Conservation (phyloP, 2,797 vertebrate species). For the Apogon hyalosoma region DNA sequence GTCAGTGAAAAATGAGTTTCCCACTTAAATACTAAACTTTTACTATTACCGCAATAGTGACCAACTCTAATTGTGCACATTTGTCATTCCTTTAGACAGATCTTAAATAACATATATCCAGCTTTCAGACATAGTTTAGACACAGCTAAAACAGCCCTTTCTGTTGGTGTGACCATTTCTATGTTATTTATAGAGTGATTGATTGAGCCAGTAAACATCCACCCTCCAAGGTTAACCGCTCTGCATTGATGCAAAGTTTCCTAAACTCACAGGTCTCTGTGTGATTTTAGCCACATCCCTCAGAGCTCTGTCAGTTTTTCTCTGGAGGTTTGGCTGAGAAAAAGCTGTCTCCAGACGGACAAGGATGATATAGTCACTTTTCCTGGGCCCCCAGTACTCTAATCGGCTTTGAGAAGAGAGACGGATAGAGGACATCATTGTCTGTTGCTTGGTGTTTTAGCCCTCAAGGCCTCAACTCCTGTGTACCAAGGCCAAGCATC, state of each 20-base stretch:
- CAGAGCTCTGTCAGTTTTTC: constrained; percentile 58
- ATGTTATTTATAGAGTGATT: constrained; percentile 37
- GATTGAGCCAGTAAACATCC: constrained; percentile 57
- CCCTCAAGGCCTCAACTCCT: constrained; percentile 70
- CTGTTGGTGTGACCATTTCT: constrained; percentile 44
- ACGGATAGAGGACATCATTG: constrained; percentile 70
- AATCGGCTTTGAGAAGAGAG: constrained; percentile 76
- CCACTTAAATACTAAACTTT: constrained; percentile 61
- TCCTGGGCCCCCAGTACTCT: constrained; percentile 61
- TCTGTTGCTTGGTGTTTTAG: constrained; percentile 69
- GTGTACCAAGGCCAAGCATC: constrained; percentile 77
- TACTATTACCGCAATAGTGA: constrained; percentile 54
- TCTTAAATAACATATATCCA: constrained; percentile 60
- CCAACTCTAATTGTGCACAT: constrained; percentile 65
- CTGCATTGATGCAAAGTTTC: constrained; percentile 48
- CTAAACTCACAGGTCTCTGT: constrained; percentile 33
- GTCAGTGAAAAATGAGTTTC: constrained; percentile 69
- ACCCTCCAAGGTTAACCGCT: constrained; percentile 32
- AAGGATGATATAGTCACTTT: constrained; percentile 72
- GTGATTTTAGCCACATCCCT: constrained; percentile 44
- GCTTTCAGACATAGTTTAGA: constrained; percentile 58
- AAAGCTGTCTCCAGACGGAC: constrained; percentile 70
- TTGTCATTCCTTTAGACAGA: constrained; percentile 64
- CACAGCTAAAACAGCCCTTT: constrained; percentile 35
- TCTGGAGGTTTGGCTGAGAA: constrained; percentile 68